phyloP scores from a whole-genome alignment of 1,140 invertebrate genomes.

The Platyura marginata region DNA sequence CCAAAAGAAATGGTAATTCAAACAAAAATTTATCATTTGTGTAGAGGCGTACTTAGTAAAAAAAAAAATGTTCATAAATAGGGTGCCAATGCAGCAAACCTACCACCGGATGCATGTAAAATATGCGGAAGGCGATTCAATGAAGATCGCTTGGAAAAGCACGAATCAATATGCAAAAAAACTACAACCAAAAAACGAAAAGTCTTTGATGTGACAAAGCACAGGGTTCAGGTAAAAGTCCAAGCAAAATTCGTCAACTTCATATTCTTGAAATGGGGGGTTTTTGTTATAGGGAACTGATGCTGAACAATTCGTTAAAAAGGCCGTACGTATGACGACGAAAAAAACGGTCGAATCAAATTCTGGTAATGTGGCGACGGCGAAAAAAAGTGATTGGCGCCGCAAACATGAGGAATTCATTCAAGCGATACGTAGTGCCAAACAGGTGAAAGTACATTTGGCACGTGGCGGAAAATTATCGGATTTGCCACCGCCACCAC shows the following conservation, averaged over 20 bases:
- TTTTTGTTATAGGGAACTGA: conserved; percentile 56
- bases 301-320: conserved; percentile 50
- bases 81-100: no score
- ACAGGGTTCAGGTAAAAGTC: conserved; percentile 37
- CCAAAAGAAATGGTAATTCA: no score
- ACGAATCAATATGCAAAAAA: conserved; percentile 66
- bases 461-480: conserved; percentile 69
- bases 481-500: conserved; percentile 79
- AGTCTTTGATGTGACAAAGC: conserved; percentile 69
- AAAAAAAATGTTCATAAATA: no score
- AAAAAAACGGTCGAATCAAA: conserved; percentile 6
- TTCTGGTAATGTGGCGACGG: conserved; percentile 5
- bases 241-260: neutral
- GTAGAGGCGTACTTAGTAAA: no score
- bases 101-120: conserved; percentile 32
- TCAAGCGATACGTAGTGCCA: conserved; percentile 70
- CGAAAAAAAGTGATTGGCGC: conserved; percentile 64
- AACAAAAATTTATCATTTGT: no score
- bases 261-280: neutral
- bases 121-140: conserved; percentile 57
- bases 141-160: conserved; percentile 55
- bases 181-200: conserved; percentile 61
- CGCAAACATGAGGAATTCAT: conserved; percentile 89
- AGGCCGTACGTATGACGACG: conserved; percentile 15
- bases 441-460: conserved; percentile 61